Percentiles rank a stretch among this genome's conserved stretches.
These are phyloP conservation scores for Hystrix cristata DNA, from an alignment of 2,113 vertebrate species.

Conservation along the genomic window DNA sequence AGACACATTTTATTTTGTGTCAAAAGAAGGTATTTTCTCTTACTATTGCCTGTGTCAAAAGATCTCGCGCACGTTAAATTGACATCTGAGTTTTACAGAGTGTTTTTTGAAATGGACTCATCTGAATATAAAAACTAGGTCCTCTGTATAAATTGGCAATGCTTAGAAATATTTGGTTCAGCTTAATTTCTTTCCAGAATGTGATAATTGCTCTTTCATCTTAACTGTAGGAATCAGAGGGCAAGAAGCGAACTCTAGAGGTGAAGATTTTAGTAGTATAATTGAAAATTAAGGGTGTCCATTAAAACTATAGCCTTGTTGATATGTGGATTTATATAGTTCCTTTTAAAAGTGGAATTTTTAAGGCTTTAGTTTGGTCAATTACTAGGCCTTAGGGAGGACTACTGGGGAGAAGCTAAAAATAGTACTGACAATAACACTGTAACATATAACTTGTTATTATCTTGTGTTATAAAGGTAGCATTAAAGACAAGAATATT, in stretches of 20 bases:
- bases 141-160: background rate
- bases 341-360: background rate
- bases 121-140: background rate
- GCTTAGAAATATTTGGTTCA: background rate
- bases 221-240: background rate
- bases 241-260: background rate
- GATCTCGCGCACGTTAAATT: background rate
- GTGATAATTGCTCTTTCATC: background rate
- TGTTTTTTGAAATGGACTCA: background rate
- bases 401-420: background rate
- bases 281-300: background rate
- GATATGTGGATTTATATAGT: background rate
- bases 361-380: background rate
- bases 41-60: background rate
- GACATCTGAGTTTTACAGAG: conserved; percentile 11
- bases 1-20: background rate
- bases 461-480: background rate
- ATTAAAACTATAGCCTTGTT: background rate
- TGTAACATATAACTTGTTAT: background rate
- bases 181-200: background rate
- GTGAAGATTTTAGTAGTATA: background rate
- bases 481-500: background rate
- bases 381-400: background rate
- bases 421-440: background rate
- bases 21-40: background rate